Base-by-base conservation (phyloP, 2,113 vertebrate genomes). In the Marmota monax region DNA sequence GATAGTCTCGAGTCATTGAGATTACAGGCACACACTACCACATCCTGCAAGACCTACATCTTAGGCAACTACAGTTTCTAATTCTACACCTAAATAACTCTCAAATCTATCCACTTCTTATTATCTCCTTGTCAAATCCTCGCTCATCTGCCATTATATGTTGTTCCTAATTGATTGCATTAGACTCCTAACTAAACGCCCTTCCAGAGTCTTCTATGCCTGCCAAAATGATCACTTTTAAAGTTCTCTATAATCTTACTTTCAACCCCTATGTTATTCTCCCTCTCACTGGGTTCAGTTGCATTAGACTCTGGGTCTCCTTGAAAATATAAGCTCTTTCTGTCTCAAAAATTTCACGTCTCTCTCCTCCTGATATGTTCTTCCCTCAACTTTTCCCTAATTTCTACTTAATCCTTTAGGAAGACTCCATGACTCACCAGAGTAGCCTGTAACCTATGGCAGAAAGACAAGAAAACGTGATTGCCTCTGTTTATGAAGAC, bases 101-200 rank as follows among this genome's bases (percentile, higher is more conserved):
- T 79, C 84, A 80, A 82, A 65, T 84, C 39, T 67, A 87, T 67
- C 90, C 48, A 84, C 29, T 91, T 93, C 39, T 83, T 56, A 58
- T 77, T 56, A 48, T 84, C 56, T 95, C 56, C 82, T 74, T 80
- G n/a, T 48, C 83, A 88, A 88, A 70, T 85, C 56, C 45, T 92
- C 70, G 88, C 63, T 53, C 84, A 92, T 4, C 20, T 78, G 83
- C 37, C 61, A 83, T 25, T 32, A 51, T 11, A 51, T 73, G 63
- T 83, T 76, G 65, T 88, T 63, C 63, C 14, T 22, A 20, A n/a
- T 1, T 88, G 53, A 88, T 7, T 84, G 27, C 48, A 76, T 61
- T 51, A 76, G 29, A 92, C 27, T 80, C 65, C 88, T 79, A 70
- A 88, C 45, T 88, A 95, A 84, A 84, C 14, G 80, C n/a, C 77